These are phyloP conservation scores for Allobates femoralis DNA, from an alignment of 2,797 vertebrate species.

Conservation along the genomic window DNA sequence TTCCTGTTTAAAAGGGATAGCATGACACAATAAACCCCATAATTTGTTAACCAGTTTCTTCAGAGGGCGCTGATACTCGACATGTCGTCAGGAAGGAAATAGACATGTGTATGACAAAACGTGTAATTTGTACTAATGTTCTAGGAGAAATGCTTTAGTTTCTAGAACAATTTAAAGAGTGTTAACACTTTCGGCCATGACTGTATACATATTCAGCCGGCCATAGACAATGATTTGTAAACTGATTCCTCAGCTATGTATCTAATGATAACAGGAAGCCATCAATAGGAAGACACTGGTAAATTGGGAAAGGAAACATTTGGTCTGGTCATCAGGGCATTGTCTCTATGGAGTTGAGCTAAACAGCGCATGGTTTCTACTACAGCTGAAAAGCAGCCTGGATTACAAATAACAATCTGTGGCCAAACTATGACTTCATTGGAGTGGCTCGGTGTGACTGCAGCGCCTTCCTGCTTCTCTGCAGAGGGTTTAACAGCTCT, in stretches of 20 bases:
- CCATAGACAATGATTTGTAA: too few relatives aligned
- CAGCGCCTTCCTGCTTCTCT: conserved; percentile 67
- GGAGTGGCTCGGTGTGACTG: conserved; percentile 68
- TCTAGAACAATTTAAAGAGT: too few relatives aligned
- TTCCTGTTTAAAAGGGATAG: too few relatives aligned
- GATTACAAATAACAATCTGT: background rate
- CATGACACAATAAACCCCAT: too few relatives aligned
- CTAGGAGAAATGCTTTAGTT: too few relatives aligned
- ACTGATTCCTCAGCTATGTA: background rate
- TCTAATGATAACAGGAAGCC: background rate
- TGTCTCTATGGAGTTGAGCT: background rate
- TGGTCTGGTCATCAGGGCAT: background rate
- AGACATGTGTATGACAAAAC: too few relatives aligned
- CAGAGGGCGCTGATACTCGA: too few relatives aligned
- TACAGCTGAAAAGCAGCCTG: conserved; percentile 1
- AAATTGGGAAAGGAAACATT: background rate
- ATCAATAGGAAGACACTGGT: background rate
- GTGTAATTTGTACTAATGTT: too few relatives aligned
- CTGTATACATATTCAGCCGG: too few relatives aligned
- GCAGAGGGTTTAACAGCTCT: conserved; percentile 52
- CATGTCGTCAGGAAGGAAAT: too few relatives aligned
- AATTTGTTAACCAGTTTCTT: too few relatives aligned
- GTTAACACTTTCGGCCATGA: too few relatives aligned
- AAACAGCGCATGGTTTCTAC: background rate
- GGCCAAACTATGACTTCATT: conserved; percentile 72